Conservation (phyloP, 2,888 invertebrate genomes). For the Drosophila cognata region DNA sequence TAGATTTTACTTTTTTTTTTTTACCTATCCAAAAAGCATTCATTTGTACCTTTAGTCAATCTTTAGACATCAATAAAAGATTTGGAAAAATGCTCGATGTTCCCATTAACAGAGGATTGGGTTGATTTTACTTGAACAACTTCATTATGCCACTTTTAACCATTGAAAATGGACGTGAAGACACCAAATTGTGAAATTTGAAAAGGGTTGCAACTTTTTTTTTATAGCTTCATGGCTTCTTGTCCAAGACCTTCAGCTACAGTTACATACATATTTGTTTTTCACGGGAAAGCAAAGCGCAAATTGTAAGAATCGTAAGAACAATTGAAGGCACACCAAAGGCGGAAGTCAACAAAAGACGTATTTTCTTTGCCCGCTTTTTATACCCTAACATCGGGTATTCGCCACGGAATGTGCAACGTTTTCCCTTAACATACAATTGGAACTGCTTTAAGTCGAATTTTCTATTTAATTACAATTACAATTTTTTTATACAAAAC, state of each 20-base stretch:
- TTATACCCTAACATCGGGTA: not conserved
- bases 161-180: not conserved
- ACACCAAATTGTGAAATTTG: not conserved
- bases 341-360: constrained; percentile 57
- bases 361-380: constrained; percentile 20
- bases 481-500: not conserved
- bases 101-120: not conserved
- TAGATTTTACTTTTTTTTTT: not conserved
- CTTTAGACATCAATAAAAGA: not conserved
- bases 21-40: not conserved
- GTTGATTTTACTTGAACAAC: not conserved
- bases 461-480: not conserved
- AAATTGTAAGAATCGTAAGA: constrained; percentile 10
- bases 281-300: constrained; percentile 1
- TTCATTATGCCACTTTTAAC: not conserved
- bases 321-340: constrained; percentile 36
- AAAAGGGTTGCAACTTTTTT: not conserved
- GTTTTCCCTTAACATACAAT: not conserved
- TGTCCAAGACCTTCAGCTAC: constrained; percentile 3
- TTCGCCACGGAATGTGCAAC: not conserved
- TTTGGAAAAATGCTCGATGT: not conserved
- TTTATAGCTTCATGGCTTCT: constrained; percentile 2
- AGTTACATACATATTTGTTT: not conserved
- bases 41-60: rapidly evolving
- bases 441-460: not conserved